Evolutionary conservation across 2,888 invertebrate species (phyloP), one percentile per base, ranked within the genome.

Genomic region (Lacanobia wlatinum): DNA sequence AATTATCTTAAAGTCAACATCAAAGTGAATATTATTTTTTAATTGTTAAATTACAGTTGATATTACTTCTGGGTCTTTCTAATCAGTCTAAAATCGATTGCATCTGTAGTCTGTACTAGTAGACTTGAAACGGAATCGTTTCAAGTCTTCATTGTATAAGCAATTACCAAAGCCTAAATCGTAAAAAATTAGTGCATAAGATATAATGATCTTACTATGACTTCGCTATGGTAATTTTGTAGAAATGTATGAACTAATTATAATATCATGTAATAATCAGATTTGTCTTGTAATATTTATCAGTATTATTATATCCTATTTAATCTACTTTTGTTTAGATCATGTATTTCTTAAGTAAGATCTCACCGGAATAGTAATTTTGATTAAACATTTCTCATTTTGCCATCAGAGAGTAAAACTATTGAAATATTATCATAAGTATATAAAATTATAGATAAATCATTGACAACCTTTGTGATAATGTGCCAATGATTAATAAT

Each of bases 401-500:
- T 87, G 86, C 89, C 87, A 89, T 89, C 87, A 78, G 71, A 83
- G 77, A 82, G 78, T 82, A 81, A 80, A 84, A 78, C 76, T 81
- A 82, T 82, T 75, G 73, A 82, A 87, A 78, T 86, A 46, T 82
- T 79, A 73, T 76, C 65, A 18, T 77, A 81, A 80, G 67, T 82
- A 83, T 83, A 78, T 87, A 80, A 86, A 88, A 87, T 86, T 81
- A 82, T 77, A 62, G 40, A 78, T 82, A 87, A 89, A 96, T 96
- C 96, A 96, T 96, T 96, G 96, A 94, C 94, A 92, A 94, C 89
- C 91, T 94, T 93, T 96, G 96, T 96, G 96, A 96, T 96, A 96
- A 94, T 92, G 96, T 96, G 96, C 96, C 96, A 96, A 96, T 96
- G 96, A 96, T 95, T 95, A 94, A 87, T 87, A 73, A 85, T 92